Conservation (phyloP, 2,888 invertebrate species). For the Diogma glabrata region DNA sequence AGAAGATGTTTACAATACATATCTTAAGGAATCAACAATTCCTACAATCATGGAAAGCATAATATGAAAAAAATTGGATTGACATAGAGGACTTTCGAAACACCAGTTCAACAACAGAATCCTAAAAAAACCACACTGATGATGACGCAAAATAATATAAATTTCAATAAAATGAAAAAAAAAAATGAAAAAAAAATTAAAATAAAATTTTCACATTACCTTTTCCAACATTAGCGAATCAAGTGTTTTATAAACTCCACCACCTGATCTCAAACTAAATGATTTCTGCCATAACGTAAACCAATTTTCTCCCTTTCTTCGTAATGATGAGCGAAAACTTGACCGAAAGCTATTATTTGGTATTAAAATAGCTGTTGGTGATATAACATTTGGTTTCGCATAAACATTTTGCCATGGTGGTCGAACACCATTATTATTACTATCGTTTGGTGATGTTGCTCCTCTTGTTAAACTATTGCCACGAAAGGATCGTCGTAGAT, state of each 20-base stretch:
- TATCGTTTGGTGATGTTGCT: not conserved
- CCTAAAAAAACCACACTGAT: too few species aligned
- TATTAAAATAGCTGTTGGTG: not conserved
- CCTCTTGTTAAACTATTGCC: conserved; percentile 6
- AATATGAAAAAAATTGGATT: too few species aligned
- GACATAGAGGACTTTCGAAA: too few species aligned
- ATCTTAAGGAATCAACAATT: too few species aligned
- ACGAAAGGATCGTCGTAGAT: conserved; percentile 1
- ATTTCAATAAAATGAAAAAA: not conserved
- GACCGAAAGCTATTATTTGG: conserved; percentile 3
- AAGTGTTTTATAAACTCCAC: conserved; percentile 30
- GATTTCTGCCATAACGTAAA: conserved; percentile 31
- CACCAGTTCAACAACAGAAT: too few species aligned
- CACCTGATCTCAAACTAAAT: conserved; percentile 24
- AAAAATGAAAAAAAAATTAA: not conserved
- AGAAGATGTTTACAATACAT: too few species aligned
- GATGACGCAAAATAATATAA: conserved; percentile 27
- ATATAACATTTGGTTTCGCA: conserved; percentile 11
- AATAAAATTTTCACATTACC: conserved; percentile 1
- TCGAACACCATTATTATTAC: conserved; percentile 14
- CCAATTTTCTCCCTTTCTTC: conserved; percentile 32
- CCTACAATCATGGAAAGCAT: too few species aligned
- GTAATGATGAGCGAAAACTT: conserved; percentile 23
- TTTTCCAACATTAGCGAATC: conserved; percentile 20
- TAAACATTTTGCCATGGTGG: conserved; percentile 24